Conservation (phyloP, 2,888 invertebrate genomes). For the Drosophila paramelanica region DNA sequence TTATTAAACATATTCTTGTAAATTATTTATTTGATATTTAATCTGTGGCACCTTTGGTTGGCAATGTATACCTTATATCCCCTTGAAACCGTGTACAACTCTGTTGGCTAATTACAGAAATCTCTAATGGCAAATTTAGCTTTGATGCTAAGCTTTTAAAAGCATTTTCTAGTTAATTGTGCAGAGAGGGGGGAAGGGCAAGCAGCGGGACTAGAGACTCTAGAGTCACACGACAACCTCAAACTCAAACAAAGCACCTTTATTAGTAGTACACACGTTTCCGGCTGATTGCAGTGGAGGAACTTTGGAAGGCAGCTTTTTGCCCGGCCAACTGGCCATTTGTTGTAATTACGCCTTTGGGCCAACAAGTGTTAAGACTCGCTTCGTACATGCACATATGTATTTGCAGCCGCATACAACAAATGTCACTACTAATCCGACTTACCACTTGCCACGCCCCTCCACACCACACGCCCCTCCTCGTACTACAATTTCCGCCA, state of each 20-base stretch:
- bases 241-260: constrained; percentile 56
- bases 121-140: constrained; percentile 41
- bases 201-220: rapidly evolving
- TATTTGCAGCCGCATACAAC: constrained; percentile 18
- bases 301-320: constrained; percentile 39
- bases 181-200: background rate
- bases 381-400: constrained; percentile 16
- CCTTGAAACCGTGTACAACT: constrained; percentile 9
- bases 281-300: constrained; percentile 64
- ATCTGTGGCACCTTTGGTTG: background rate
- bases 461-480: background rate
- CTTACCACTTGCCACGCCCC: constrained; percentile 24
- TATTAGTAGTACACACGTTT: constrained; percentile 69
- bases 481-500: background rate
- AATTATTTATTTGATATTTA: background rate
- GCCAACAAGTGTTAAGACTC: constrained; percentile 75
- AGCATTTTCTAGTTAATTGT: constrained; percentile 67
- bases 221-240: constrained; percentile 5
- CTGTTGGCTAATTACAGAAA: constrained; percentile 31
- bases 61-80: background rate
- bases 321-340: constrained; percentile 44
- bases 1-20: background rate
- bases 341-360: constrained; percentile 79
- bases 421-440: constrained; percentile 51
- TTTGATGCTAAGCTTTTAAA: constrained; percentile 57